Percentiles rank a stretch among this genome's conserved stretches.
These are phyloP conservation scores for Cosmopolites sordidus DNA, from an alignment of 2,888 invertebrate species.

Conservation along the genomic window DNA sequence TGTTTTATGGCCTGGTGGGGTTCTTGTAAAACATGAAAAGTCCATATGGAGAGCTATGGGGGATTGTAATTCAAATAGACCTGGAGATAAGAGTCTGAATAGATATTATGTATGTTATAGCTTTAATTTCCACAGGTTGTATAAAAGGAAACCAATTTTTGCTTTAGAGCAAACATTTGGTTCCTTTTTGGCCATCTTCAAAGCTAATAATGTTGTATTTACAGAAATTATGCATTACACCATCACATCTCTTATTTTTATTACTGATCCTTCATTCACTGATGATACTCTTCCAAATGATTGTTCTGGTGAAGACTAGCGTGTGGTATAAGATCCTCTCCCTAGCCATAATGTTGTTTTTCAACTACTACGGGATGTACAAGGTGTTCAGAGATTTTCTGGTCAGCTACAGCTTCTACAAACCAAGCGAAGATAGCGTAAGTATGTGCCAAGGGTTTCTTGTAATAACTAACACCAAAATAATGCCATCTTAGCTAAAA, in stretches of 20 bases:
- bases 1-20: constrained; percentile 71
- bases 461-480: neutral
- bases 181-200: constrained; percentile 16
- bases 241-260: constrained; percentile 69
- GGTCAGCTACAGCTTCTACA: constrained; percentile 78
- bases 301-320: constrained; percentile 70
- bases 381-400: constrained; percentile 83
- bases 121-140: constrained; percentile 1
- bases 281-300: constrained; percentile 72
- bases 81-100: constrained; percentile 73
- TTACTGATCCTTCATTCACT: constrained; percentile 68
- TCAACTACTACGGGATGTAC: constrained; percentile 89
- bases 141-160: neutral
- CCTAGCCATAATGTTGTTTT: constrained; percentile 77
- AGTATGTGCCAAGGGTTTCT: constrained; percentile 17
- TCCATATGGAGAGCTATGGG: constrained; percentile 73
- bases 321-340: constrained; percentile 93
- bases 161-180: constrained; percentile 5
- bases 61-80: constrained; percentile 80
- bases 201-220: constrained; percentile 36
- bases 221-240: constrained; percentile 84
- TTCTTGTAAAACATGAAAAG: constrained; percentile 67
- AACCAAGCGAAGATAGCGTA: constrained; percentile 34
- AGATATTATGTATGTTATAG: constrained; percentile 77
- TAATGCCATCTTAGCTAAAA: no score